Evolutionary conservation across 1,140 invertebrate species (phyloP), one percentile per base, ranked within the genome.

Genomic region (Bombus sylvicola): DNA sequence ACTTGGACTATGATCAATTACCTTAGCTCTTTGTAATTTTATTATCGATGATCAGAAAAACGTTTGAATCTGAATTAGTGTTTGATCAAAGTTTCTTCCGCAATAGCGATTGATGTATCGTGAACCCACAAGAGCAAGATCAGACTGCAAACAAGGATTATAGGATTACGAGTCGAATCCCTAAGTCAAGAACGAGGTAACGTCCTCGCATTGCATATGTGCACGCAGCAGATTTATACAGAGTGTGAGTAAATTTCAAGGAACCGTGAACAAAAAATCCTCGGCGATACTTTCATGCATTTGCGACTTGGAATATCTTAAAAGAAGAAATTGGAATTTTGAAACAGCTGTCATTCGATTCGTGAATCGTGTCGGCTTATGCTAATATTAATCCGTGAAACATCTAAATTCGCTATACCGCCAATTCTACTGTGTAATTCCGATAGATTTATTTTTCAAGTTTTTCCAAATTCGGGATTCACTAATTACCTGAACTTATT

Each of bases 81-180:
- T 64, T 62, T 77, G 28, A n/a, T 6, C 39, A n/a, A 41, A 22
- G 59, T 31, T 64, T 43, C 59, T 64, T 53, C 34, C 37, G 18
- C 15, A 13, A 78, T 78, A 31, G 4, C 28, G 39, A 78, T 39
- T 43, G 76, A 64, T 59, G n/a, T 77, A 64, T 77, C 13, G 76
- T n/a, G 5, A 64, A 64, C 18, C 75, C 59, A 31, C 76, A 78
- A 57, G 59, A 31, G 59, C 28, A 22, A 22, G 18, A 43, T n/a
- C 53, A 39, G 28, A 77, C 57, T 41, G 37, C 28, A 64, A 53
- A 73, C 69, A 74, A 25, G 59, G 81, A 78, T 78, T 78, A 66
- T 34, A 25, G 59, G 59, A 78, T 78, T 66, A 78, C 39, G 39
- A 78, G 76, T 10, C 62, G 5, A 25, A 41, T 37, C 31, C 31